Conservation (phyloP, 2,797 vertebrate genomes). For the Pipistrellus kuhlii region DNA sequence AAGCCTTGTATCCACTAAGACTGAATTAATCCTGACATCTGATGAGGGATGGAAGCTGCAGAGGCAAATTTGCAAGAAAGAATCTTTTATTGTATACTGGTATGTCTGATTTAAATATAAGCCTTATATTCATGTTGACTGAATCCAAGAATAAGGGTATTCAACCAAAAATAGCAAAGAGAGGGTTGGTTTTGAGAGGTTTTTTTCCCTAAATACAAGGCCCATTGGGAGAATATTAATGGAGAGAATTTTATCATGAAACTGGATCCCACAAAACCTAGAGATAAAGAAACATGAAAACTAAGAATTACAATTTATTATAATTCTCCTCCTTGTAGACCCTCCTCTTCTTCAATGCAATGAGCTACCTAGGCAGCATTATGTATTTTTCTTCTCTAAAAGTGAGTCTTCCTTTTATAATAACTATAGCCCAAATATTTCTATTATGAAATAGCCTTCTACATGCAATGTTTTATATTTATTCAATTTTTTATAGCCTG, state of each 20-base stretch:
- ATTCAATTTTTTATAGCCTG: not conserved
- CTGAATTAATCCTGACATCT: constrained; percentile 55
- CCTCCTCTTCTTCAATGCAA: not conserved
- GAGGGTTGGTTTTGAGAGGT: not conserved
- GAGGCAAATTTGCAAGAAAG: constrained; percentile 48
- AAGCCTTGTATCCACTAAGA: not conserved
- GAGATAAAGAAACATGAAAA: constrained; percentile 33
- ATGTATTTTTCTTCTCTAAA: not conserved
- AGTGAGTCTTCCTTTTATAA: not conserved
- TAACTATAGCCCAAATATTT: not conserved
- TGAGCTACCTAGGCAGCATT: not conserved
- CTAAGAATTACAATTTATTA: constrained; percentile 13
- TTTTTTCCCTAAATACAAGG: constrained; percentile 30
- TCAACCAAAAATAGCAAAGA: not conserved
- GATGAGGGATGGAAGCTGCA: not conserved
- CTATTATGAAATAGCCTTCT: not conserved
- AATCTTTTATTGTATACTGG: constrained; percentile 20
- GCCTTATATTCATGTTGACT: not conserved
- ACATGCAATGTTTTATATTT: not conserved
- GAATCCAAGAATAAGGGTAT: constrained; percentile 24
- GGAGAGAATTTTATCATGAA: constrained; percentile 14
- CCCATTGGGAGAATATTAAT: not conserved
- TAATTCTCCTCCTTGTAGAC: not conserved
- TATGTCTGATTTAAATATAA: constrained; percentile 47
- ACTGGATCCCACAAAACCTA: not conserved